Conservation (phyloP, 2,113 vertebrate species). For the Gobio gobio region DNA sequence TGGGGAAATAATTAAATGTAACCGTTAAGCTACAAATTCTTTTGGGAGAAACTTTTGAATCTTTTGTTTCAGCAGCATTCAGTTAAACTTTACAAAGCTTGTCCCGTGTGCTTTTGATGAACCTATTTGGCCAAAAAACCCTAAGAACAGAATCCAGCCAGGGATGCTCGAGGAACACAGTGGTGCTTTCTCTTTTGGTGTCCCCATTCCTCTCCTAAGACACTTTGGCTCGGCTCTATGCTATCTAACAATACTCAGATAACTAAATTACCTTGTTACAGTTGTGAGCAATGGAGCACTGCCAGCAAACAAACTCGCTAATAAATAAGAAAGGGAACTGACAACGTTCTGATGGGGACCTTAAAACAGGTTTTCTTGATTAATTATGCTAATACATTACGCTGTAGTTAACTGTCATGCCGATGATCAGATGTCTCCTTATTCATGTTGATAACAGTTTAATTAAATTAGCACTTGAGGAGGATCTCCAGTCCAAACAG, state of each 20-base stretch:
- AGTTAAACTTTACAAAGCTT: background rate
- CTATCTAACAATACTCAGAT: conserved; percentile 20
- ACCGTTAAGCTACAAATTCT: background rate
- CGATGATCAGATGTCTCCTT: conserved; percentile 43
- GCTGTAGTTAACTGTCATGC: conserved; percentile 54
- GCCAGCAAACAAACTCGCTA: conserved; percentile 46
- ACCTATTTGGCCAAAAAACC: background rate
- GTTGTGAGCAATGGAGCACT: conserved; percentile 31
- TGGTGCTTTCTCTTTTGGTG: too few relatives aligned
- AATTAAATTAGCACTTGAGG: conserved; percentile 50
- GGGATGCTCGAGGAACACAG: background rate
- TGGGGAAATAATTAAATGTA: too few relatives aligned
- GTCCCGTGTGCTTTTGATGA: background rate
- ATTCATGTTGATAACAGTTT: conserved; percentile 44
- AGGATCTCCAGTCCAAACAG: conserved; percentile 2
- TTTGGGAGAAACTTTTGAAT: background rate
- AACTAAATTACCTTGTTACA: conserved; percentile 37
- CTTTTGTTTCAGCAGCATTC: background rate
- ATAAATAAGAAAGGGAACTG: conserved; percentile 45
- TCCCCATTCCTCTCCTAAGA: conserved; percentile 9
- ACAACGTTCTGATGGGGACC: conserved; percentile 37
- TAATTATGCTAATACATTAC: conserved; percentile 61
- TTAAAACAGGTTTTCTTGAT: conserved; percentile 54
- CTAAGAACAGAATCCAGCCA: background rate
- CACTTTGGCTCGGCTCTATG: conserved; percentile 14